Base-by-base conservation (phyloP, 2,888 invertebrate species). In the Coenonympha arcania region DNA sequence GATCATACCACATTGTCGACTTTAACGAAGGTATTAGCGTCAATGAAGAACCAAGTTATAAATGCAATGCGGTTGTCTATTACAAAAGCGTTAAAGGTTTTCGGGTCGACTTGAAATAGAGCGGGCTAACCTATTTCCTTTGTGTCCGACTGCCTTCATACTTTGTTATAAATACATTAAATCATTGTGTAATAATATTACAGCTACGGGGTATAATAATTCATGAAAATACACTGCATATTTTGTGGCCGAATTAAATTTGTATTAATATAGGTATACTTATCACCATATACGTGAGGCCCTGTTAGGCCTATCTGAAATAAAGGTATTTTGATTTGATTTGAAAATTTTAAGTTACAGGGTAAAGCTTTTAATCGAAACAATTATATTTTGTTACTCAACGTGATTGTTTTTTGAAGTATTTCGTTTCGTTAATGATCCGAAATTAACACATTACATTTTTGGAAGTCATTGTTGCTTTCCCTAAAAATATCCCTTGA, bases 401-500 rank as follows among this genome's bases (percentile, higher is more conserved):
- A n/a, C n/a, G n/a, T n/a, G n/a, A n/a, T n/a, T n/a, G n/a, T n/a
- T n/a, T n/a, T n/a, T n/a, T n/a, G n/a, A n/a, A n/a, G n/a, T n/a
- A n/a, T n/a, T n/a, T n/a, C n/a, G n/a, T n/a, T n/a, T n/a, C n/a
- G n/a, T n/a, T n/a, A n/a, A n/a, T n/a, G n/a, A n/a, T n/a, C n/a
- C n/a, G n/a, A n/a, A n/a, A n/a, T n/a, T n/a, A n/a, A 24, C 6
- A 8, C 26, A 26, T 26, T 1, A 33, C 11, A 6, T 24, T 24
- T 39, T 15, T 9, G 1, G 2, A 3, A 13, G 3, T 15, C 6
- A 9, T 2, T 30, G 15, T 18, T 34, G 1, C 18, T 19, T 8
- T 42, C 31, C 34, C 55, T 41, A 55, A 50, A 44, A 55, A 50
- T 41, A 44, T 55, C 50, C 52, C 47, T 50, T 48, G 39, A 30